These are phyloP conservation scores for Hemichromis elongatus DNA, from an alignment of 2,113 vertebrate genomes.

Conservation along the genomic window DNA sequence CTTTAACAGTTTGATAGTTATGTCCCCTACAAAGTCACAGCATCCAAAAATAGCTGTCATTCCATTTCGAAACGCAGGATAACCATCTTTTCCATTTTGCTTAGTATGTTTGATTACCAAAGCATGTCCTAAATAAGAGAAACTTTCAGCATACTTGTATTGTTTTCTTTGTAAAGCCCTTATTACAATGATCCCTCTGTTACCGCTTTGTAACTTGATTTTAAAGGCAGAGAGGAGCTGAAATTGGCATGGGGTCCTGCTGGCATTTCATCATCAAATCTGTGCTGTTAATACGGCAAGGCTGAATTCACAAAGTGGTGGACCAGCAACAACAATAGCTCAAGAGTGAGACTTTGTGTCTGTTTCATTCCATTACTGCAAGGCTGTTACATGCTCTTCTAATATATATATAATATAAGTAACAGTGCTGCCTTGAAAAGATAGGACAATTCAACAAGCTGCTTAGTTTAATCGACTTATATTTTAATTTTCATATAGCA, in stretches of 20 bases:
- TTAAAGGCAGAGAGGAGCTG: constrained; percentile 15
- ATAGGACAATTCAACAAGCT: not conserved
- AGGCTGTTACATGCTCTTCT: not conserved
- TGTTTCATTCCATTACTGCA: not conserved
- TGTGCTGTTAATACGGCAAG: constrained; percentile 50
- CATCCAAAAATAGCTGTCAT: not conserved
- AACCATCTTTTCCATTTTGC: not conserved
- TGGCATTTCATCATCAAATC: constrained; percentile 53
- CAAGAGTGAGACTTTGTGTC: not conserved
- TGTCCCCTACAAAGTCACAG: not conserved
- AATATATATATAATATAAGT: not conserved
- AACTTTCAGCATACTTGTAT: not conserved
- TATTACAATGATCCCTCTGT: not conserved
- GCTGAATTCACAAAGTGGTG: constrained; percentile 2
- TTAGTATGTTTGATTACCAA: not conserved
- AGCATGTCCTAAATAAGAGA: not conserved
- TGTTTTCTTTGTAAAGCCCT: not conserved
- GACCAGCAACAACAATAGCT: not conserved
- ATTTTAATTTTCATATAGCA: not conserved
- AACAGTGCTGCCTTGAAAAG: not conserved
- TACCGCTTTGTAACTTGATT: constrained; percentile 1
- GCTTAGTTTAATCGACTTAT: not conserved
- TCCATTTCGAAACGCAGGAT: not conserved
- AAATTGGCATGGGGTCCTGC: not conserved
- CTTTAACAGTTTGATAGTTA: not conserved